Percentiles rank a stretch among this genome's conserved stretches.
Evolutionary conservation across 2,113 vertebrate genomes (phyloP).

Genomic region (Dasypus novemcinctus): DNA sequence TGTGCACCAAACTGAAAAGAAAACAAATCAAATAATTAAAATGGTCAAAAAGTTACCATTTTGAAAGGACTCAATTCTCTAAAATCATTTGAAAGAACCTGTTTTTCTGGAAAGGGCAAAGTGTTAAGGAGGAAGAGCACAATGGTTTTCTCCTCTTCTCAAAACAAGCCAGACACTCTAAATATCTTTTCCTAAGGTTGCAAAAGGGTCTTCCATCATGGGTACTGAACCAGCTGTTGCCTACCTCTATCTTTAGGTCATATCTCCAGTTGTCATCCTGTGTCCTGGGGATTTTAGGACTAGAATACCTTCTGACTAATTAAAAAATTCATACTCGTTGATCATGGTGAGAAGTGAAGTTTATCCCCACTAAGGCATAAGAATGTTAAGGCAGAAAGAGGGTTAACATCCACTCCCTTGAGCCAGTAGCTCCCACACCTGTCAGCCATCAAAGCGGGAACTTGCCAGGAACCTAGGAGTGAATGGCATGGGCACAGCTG

Average conservation of each 20-base stretch:
- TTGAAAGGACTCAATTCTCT: slow-evolving; percentile 12
- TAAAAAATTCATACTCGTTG: slow-evolving; percentile 20
- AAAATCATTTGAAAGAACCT: slow-evolving; percentile 48
- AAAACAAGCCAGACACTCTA: neutral
- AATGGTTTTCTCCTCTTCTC: slow-evolving; percentile 8
- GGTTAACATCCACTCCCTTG: slow-evolving; percentile 51
- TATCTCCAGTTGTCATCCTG: neutral
- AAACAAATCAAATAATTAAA: slow-evolving; percentile 78
- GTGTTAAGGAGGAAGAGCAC: neutral
- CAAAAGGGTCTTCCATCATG: neutral
- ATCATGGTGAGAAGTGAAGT: neutral
- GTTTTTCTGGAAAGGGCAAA: neutral
- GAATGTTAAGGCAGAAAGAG: slow-evolving; percentile 40
- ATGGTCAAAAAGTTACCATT: slow-evolving; percentile 45
- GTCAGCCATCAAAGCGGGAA: slow-evolving; percentile 72
- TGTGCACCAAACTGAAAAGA: slow-evolving; percentile 61
- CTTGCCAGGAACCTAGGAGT: slow-evolving; percentile 70
- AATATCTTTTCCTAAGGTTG: neutral
- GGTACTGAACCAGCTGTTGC: neutral
- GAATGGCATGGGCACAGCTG: slow-evolving; percentile 75
- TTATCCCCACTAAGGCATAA: neutral
- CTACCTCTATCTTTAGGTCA: neutral
- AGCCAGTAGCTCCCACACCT: slow-evolving; percentile 70
- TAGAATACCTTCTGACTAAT: slow-evolving; percentile 9
- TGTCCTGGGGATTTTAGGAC: neutral